Percentiles rank a stretch among this genome's conserved stretches.
These are phyloP conservation scores for Heliopora coerulea DNA, from an alignment of 92 coral and sea anemone genomes.

Conservation along the genomic window DNA sequence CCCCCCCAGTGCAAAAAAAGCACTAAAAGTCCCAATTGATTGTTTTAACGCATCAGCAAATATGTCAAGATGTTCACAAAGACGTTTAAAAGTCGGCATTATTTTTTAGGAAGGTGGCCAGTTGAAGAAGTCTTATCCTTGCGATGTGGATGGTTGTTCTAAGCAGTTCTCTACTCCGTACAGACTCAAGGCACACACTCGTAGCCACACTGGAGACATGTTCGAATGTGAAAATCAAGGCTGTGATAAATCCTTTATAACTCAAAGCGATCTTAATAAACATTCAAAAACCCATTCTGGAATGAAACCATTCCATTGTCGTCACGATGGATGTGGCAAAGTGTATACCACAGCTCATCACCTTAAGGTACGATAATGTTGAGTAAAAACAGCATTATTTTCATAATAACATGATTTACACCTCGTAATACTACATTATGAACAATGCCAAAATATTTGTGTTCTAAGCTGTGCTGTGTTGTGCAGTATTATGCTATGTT, in stretches of 20 bases:
- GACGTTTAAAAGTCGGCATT: too few species aligned
- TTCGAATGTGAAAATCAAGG: constrained; percentile 88
- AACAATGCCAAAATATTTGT: neutral
- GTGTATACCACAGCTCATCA: constrained; percentile 99
- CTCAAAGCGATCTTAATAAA: constrained; percentile 96
- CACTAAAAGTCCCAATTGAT: too few species aligned
- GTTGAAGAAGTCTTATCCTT: constrained; percentile 90
- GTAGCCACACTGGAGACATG: constrained; percentile 98
- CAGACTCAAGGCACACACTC: constrained; percentile 92
- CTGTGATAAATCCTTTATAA: constrained; percentile 88
- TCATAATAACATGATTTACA: too few species aligned
- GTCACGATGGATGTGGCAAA: constrained; percentile 88
- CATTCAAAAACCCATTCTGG: constrained; percentile 96
- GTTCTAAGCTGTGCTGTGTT: neutral
- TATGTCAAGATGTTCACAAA: too few species aligned
- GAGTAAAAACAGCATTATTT: too few species aligned
- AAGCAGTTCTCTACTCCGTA: constrained; percentile 97
- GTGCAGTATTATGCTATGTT: neutral
- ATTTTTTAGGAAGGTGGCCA: constrained; percentile 45
- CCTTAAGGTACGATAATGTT: constrained; percentile 75
- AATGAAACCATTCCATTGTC: constrained; percentile 86
- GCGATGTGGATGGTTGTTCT: constrained; percentile 91
- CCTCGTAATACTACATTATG: too few species aligned
- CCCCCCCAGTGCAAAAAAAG: too few species aligned
- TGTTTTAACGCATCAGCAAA: too few species aligned